phyloP scores from a whole-genome alignment of 2,797 vertebrate genomes.

The Epinephelus malabaricus region DNA sequence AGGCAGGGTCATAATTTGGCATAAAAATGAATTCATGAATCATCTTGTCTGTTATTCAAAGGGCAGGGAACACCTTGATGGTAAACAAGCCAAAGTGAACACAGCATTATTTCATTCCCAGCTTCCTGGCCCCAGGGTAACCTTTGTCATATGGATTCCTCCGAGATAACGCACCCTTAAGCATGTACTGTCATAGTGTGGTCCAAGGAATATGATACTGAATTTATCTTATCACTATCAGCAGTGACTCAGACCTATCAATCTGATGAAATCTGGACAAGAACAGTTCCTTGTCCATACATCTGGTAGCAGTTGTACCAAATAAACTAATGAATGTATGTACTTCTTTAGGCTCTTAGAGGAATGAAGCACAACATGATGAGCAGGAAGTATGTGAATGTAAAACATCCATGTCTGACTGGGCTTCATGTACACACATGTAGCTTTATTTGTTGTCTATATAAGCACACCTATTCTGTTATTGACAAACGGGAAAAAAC shows the following conservation, averaged over 20 bases:
- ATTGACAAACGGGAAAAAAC: neutral
- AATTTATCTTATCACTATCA: neutral
- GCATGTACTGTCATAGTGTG: neutral
- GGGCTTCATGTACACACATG: neutral
- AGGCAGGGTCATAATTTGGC: constrained; percentile 15
- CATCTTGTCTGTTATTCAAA: constrained; percentile 29
- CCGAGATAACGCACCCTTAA: neutral
- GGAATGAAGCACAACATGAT: neutral
- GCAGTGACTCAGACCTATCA: neutral
- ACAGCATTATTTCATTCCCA: neutral
- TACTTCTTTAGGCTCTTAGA: neutral
- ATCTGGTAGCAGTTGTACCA: neutral
- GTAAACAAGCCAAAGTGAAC: neutral
- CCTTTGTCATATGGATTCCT: neutral
- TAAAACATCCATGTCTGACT: neutral
- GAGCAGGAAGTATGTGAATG: neutral
- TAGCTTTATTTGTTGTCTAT: neutral
- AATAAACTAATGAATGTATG: neutral
- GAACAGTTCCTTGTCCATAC: neutral
- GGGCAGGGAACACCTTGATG: constrained; percentile 13
- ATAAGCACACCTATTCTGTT: neutral
- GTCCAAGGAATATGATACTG: neutral
- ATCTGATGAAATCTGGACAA: neutral
- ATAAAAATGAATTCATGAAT: constrained; percentile 46
- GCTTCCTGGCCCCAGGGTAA: neutral